Base-by-base conservation (phyloP, 2,888 invertebrate species). In the Therioaphis trifolii region DNA sequence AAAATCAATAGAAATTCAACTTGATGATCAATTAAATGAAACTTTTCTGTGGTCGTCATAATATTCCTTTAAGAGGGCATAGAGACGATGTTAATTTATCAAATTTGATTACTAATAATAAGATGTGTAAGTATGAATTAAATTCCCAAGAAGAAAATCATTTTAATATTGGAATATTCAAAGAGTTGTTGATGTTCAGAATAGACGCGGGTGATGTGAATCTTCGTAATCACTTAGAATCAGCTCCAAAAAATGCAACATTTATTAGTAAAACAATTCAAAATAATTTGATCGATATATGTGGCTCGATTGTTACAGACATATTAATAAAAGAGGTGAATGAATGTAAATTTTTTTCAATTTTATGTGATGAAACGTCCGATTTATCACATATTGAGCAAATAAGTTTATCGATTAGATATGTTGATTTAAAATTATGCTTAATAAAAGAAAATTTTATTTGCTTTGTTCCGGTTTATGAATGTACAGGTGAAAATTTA, bases 161-260 rank as follows among this genome's bases (percentile, higher is more conserved):
- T 66, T 66, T n/a, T n/a, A n/a, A n/a, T n/a, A n/a, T n/a, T n/a
- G n/a, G n/a, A n/a, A n/a, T n/a, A n/a, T n/a, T n/a, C n/a, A n/a
- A n/a, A n/a, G n/a, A n/a, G n/a, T n/a, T n/a, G n/a, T n/a, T n/a
- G n/a, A n/a, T n/a, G n/a, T 66, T 66, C n/a, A 66, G 43, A 43
- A 43, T 43, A 52, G 49, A 18, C 18, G 49, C 49, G 49, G 49
- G 49, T 14, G 49, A 52, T 52, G 49, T 52, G 35, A n/a, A 66
- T 35, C 35, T 40, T 66, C 66, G 66, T 9, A 66, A 66, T 35
- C 35, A 63, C 63, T 63, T 63, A 63, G 29, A 29, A 63, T 63
- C 63, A 29, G 63, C 63, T 63, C 63, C 29, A 61, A 61, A 61
- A 61, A 61, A 61, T 61, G 61, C 27, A 61, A 61, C 61, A 15